Conservation (phyloP, 2,113 vertebrate genomes). For the Trematomus loennbergii region DNA sequence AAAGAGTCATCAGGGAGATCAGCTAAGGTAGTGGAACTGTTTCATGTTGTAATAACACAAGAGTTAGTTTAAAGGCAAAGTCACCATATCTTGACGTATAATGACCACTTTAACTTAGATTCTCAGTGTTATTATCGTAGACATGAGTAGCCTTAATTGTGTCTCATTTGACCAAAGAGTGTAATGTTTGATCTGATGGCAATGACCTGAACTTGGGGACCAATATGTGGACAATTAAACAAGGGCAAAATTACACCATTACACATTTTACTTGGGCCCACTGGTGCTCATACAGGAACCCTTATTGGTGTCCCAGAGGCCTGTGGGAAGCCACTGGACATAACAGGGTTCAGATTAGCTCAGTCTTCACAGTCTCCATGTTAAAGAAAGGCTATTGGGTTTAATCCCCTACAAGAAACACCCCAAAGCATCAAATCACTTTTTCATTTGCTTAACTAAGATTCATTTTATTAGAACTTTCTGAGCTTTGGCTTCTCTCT, state of each 20-base stretch:
- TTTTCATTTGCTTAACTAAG: neutral
- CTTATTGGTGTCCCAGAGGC: neutral
- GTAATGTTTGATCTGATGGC: neutral
- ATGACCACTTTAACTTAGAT: slow-evolving; percentile 1
- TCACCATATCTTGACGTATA: neutral
- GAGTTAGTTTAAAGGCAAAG: slow-evolving; percentile 6
- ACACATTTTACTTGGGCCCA: slow-evolving; percentile 14
- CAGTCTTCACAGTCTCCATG: neutral
- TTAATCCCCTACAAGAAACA: neutral
- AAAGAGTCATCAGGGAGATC: neutral
- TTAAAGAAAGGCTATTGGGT: slow-evolving; percentile 8
- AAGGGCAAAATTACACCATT: neutral
- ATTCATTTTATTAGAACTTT: neutral
- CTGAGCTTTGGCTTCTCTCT: neutral
- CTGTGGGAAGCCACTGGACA: slow-evolving; percentile 21
- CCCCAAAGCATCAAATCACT: neutral
- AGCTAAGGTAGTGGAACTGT: neutral
- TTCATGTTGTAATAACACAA: neutral
- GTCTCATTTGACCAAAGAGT: neutral
- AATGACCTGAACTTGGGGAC: neutral
- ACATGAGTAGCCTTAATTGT: neutral
- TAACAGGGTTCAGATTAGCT: slow-evolving; percentile 13
- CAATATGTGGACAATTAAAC: slow-evolving; percentile 1
- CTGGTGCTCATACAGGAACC: slow-evolving; percentile 4
- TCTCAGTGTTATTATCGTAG: neutral